Percentiles rank a stretch among this genome's conserved stretches.
These are phyloP conservation scores for Saguinus midas DNA, from an alignment of 2,113 vertebrate species.

Conservation along the genomic window DNA sequence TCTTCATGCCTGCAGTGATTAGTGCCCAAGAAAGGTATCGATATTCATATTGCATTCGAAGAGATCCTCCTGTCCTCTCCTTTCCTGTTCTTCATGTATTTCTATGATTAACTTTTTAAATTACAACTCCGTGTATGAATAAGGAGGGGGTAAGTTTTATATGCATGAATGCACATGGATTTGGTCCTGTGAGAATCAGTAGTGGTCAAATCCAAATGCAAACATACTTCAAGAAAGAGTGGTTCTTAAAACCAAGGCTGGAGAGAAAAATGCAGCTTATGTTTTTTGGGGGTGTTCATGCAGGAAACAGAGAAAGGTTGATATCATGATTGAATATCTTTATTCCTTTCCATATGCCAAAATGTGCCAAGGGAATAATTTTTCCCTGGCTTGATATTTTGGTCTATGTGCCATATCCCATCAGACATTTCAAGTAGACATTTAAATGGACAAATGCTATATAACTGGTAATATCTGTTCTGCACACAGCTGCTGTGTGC, in stretches of 20 bases:
- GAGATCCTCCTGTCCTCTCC: background rate
- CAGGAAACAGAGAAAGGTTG: conserved; percentile 22
- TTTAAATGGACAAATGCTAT: conserved; percentile 15
- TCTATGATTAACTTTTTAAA: conserved; percentile 45
- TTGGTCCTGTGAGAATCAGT: background rate
- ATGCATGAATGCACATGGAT: background rate
- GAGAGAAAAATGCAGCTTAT: conserved; percentile 20
- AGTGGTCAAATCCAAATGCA: conserved; percentile 38
- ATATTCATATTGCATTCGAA: background rate
- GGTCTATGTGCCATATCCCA: background rate
- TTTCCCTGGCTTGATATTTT: conserved; percentile 46
- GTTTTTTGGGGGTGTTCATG: background rate
- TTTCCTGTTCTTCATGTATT: background rate
- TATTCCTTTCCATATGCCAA: conserved; percentile 55
- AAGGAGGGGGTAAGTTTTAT: background rate
- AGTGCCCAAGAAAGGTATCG: background rate
- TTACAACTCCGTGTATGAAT: background rate
- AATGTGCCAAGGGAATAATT: conserved; percentile 34
- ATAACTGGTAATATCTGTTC: conserved; percentile 45
- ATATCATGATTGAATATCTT: conserved; percentile 36
- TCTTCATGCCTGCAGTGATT: conserved; percentile 3
- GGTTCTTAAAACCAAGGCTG: background rate
- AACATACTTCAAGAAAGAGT: conserved; percentile 33
- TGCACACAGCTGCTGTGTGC: background rate
- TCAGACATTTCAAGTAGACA: conserved; percentile 47